Evolutionary conservation across 2,797 vertebrate genomes (phyloP).

Genomic region (Garrulus glandarius): DNA sequence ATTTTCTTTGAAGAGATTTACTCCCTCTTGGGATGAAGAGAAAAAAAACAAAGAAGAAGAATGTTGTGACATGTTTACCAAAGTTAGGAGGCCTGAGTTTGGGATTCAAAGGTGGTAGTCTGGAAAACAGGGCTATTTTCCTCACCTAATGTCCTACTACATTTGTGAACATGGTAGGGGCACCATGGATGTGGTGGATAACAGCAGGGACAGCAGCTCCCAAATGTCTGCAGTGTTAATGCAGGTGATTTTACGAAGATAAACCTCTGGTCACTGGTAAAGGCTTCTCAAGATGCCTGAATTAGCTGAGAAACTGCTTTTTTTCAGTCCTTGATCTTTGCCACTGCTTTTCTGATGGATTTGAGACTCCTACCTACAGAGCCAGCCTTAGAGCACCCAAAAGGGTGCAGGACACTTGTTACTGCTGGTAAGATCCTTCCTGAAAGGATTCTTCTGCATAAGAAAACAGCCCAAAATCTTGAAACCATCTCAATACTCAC

Average conservation of each 20-base stretch:
- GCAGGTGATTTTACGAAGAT: neutral
- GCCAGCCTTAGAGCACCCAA: neutral
- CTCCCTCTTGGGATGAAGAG: neutral
- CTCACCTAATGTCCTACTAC: accelerated
- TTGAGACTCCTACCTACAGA: neutral
- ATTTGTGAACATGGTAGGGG: neutral
- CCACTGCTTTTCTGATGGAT: neutral
- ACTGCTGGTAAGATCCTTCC: neutral
- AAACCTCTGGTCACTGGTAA: neutral
- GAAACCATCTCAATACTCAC: neutral
- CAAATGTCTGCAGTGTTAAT: neutral
- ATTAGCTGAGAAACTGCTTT: neutral
- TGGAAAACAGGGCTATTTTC: neutral
- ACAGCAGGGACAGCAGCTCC: neutral
- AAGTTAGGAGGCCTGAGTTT: neutral
- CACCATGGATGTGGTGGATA: accelerated
- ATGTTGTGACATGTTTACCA: neutral
- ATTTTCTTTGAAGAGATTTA: conserved; percentile 1
- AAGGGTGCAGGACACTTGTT: neutral
- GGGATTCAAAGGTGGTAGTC: neutral
- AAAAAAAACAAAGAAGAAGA: neutral
- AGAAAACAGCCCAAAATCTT: neutral
- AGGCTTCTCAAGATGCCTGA: neutral
- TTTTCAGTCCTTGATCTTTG: neutral
- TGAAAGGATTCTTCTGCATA: neutral